Percentiles rank a stretch among this genome's conserved stretches.
Evolutionary conservation across 2,888 invertebrate genomes (phyloP).

Genomic region (Elmis aenea): DNA sequence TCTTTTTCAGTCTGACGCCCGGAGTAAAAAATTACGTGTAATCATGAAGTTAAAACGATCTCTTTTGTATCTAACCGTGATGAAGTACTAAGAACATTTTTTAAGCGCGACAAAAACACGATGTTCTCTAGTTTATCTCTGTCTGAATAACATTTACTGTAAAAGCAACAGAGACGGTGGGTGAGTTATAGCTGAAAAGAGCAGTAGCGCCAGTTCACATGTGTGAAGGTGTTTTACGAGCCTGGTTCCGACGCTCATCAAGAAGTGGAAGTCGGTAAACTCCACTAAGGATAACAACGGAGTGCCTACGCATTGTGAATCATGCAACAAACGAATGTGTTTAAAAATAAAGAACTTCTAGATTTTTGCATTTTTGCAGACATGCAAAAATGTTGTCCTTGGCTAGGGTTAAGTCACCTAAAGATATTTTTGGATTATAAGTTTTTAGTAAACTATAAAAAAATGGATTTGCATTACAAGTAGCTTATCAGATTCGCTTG

Average conservation of each 20-base stretch:
- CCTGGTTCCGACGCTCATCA: constrained; percentile 30
- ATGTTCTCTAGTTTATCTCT: constrained; percentile 1
- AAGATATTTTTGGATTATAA: too few relatives aligned
- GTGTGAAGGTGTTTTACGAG: constrained; percentile 39
- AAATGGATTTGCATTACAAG: too few relatives aligned
- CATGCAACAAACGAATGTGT: too few relatives aligned
- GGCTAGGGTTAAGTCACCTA: too few relatives aligned
- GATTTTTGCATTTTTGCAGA: too few relatives aligned
- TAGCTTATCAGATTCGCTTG: too few relatives aligned
- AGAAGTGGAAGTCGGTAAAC: constrained; percentile 23
- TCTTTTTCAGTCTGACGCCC: too few relatives aligned
- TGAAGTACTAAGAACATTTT: constrained; percentile 16
- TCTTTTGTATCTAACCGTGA: constrained; percentile 16
- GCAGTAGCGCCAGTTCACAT: constrained; percentile 38
- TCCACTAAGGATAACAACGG: constrained; percentile 21
- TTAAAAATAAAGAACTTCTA: too few relatives aligned
- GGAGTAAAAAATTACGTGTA: too few relatives aligned
- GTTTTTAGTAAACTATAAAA: too few relatives aligned
- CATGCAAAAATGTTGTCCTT: too few relatives aligned
- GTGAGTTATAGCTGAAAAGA: constrained; percentile 33
- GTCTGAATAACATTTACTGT: constrained; percentile 10
- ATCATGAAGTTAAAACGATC: constrained; percentile 1
- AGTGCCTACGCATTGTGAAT: too few relatives aligned
- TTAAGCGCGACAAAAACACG: constrained; percentile 17
- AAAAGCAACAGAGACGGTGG: constrained; percentile 19